Evolutionary conservation across 2,797 vertebrate genomes (phyloP).

Genomic region (Pogoniulus pusillus): DNA sequence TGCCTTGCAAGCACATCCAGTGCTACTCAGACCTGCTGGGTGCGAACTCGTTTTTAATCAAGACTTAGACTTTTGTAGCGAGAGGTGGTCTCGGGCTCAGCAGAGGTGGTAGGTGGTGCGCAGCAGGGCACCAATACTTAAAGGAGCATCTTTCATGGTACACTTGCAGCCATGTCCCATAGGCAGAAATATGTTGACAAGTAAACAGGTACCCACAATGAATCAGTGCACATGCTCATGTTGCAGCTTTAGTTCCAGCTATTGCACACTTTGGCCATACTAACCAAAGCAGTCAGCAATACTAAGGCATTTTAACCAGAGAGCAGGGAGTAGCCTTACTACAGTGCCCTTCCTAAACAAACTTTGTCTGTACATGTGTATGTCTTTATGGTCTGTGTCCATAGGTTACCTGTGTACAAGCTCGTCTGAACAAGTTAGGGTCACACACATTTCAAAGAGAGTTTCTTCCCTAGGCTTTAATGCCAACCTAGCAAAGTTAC

Average conservation of each 20-base stretch:
- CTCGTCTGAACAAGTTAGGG: not conserved
- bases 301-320: not conserved
- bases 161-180: not conserved
- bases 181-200: not conserved
- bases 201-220: not conserved
- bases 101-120: accelerated
- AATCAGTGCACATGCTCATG: not conserved
- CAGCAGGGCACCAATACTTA: accelerated
- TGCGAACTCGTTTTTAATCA: not conserved
- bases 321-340: not conserved
- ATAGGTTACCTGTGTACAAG: not conserved
- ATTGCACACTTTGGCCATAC: not conserved
- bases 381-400: not conserved
- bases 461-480: not conserved
- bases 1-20: not conserved
- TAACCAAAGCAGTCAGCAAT: not conserved
- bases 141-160: not conserved
- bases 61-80: not conserved
- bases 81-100: accelerated
- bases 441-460: accelerated
- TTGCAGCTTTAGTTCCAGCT: not conserved
- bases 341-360: not conserved
- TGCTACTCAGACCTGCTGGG: not conserved
- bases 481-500: not conserved
- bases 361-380: not conserved